Conservation (phyloP, 2,797 vertebrate genomes). For the Dallia pectoralis region DNA sequence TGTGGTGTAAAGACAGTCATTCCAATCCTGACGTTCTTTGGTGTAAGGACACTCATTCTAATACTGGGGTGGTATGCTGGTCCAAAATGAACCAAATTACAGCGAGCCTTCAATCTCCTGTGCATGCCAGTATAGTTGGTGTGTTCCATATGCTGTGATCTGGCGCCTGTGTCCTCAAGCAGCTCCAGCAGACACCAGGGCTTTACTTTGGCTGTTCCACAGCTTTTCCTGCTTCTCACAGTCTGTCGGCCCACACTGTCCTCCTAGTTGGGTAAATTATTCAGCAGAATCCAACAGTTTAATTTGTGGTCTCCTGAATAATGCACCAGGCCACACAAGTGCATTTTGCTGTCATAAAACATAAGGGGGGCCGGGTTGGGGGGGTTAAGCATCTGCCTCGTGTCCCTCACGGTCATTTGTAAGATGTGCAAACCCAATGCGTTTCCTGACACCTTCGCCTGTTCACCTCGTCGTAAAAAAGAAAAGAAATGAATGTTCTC, state of each 20-base stretch:
- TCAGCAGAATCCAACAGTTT: constrained; percentile 45
- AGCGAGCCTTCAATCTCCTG: background rate
- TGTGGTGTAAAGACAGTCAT: background rate
- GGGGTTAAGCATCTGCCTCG: constrained; percentile 4
- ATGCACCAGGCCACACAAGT: constrained; percentile 51
- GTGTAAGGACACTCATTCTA: background rate
- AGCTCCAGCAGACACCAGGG: background rate
- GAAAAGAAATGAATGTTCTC: no score
- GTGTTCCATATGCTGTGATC: background rate
- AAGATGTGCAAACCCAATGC: constrained; percentile 55
- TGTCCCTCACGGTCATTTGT: constrained; percentile 45
- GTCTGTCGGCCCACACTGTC: background rate
- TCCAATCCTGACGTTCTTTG: background rate
- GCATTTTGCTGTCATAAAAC: constrained; percentile 52
- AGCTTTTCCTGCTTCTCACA: background rate
- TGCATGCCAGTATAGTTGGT: background rate
- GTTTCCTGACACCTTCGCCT: constrained; percentile 44
- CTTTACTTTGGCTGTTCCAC: constrained; percentile 13
- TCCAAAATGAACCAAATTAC: background rate
- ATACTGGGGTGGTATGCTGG: background rate
- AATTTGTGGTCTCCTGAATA: constrained; percentile 62
- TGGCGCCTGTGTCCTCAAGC: background rate
- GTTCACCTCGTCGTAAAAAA: constrained; percentile 12
- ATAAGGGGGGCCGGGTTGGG: background rate
- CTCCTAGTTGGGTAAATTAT: constrained; percentile 55